Percentiles rank a stretch among this genome's conserved stretches.
Evolutionary conservation across 2,888 invertebrate species (phyloP).

Genomic region (Danaus chrysippus): DNA sequence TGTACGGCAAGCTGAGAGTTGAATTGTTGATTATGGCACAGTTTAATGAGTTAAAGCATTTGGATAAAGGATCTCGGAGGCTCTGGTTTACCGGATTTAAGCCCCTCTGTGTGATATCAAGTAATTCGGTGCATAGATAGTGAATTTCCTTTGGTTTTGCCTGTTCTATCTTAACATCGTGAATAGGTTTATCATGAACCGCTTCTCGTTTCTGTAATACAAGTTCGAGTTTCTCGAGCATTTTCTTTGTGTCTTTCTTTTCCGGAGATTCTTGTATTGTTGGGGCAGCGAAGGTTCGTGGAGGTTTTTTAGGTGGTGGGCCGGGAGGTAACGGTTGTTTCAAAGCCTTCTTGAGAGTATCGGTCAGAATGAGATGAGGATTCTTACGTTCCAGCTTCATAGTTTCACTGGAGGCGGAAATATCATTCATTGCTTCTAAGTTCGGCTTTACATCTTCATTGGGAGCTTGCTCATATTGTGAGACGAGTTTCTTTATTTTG

Average conservation of each 20-base stretch:
- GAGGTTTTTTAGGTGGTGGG: conserved; percentile 88
- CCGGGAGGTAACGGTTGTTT: conserved; percentile 83
- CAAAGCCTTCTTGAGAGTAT: conserved; percentile 82
- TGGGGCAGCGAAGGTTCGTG: conserved; percentile 77
- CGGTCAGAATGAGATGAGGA: conserved; percentile 70
- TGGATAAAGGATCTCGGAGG: conserved; percentile 51
- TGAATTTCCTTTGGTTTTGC: conserved; percentile 68
- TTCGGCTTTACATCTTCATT: conserved; percentile 44
- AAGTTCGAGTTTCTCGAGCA: conserved; percentile 82
- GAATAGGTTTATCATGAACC: conserved; percentile 45
- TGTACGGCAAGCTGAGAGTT: conserved; percentile 63
- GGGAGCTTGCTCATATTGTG: conserved; percentile 46
- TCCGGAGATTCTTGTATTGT: conserved; percentile 39
- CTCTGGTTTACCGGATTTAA: conserved; percentile 46
- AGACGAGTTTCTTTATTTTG: conserved; percentile 50
- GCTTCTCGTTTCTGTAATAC: conserved; percentile 73
- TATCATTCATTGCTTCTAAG: conserved; percentile 53
- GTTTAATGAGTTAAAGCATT: conserved; percentile 67
- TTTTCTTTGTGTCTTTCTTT: conserved; percentile 78
- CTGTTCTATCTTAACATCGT: conserved; percentile 47
- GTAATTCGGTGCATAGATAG: conserved; percentile 71
- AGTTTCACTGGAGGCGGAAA: conserved; percentile 65
- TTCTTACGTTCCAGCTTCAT: conserved; percentile 67
- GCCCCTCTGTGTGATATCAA: conserved; percentile 62
- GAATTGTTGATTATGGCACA: conserved; percentile 60